Percentiles rank a stretch among this genome's conserved stretches.
Evolutionary conservation across 1,140 invertebrate species (phyloP).

Genomic region (Drosophila novamexicana): DNA sequence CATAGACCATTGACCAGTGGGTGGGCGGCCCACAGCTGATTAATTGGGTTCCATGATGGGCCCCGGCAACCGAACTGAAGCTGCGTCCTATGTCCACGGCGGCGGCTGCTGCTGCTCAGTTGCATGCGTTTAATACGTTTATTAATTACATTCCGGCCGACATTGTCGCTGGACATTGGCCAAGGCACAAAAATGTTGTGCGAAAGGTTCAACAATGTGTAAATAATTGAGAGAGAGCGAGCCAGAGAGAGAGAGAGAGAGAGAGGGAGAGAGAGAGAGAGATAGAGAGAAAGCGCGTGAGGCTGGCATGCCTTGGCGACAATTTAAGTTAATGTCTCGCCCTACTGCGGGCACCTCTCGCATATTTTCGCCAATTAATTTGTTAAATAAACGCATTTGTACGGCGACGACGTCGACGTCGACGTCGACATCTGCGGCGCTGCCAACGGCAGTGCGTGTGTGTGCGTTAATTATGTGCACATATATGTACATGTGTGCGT

Average conservation of each 20-base stretch:
- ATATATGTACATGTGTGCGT: slow-evolving; percentile 14
- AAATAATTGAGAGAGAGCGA: slow-evolving; percentile 59
- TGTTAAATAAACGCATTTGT: slow-evolving; percentile 81
- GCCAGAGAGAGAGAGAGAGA: background rate
- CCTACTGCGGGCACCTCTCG: slow-evolving; percentile 13
- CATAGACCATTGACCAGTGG: slow-evolving; percentile 81
- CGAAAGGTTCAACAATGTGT: slow-evolving; percentile 73
- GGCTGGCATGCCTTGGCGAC: slow-evolving; percentile 32
- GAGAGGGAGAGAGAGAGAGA: background rate
- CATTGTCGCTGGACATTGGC: slow-evolving; percentile 56
- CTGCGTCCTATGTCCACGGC: background rate
- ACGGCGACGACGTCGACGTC: slow-evolving; percentile 8
- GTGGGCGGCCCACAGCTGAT: slow-evolving; percentile 56
- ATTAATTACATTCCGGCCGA: slow-evolving; percentile 75
- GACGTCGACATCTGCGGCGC: slow-evolving; percentile 5
- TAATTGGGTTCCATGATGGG: slow-evolving; percentile 64
- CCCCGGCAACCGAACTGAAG: background rate
- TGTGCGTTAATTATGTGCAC: slow-evolving; percentile 46
- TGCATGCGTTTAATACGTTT: slow-evolving; percentile 81
- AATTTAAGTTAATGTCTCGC: slow-evolving; percentile 52
- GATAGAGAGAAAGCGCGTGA: background rate
- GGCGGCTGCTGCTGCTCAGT: slow-evolving; percentile 52
- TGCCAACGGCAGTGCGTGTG: slow-evolving; percentile 25
- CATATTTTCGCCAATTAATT: slow-evolving; percentile 77
- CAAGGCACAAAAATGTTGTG: slow-evolving; percentile 59